Base-by-base conservation (phyloP, 2,113 vertebrate genomes). In the Pedionomus torquatus region DNA sequence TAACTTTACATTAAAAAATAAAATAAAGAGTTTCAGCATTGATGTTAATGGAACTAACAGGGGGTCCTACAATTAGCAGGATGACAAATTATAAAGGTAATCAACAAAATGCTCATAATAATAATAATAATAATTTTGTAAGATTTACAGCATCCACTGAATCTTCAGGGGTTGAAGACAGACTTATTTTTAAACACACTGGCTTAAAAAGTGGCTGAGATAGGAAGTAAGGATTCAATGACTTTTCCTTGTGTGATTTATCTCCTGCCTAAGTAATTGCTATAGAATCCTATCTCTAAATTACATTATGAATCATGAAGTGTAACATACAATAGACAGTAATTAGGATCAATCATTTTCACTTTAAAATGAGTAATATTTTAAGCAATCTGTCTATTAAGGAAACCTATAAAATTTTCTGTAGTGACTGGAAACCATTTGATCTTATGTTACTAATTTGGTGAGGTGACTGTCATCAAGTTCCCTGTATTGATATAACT, bases 321-420 rank as follows among this genome's bases (percentile, higher is more conserved):
- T 49, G 41, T 93, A 93, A 89, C 79, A 69, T 63, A 90, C 46
- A 81, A 66, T 13, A 83, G 86, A 83, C 91, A 83, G 10, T 65
- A 93, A 92, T 83, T 90, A 95, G n/a, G 44, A 87, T 72, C 71
- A 74, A 92, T 61, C 44, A 57, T 79, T 87, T 87, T 85, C 82
- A 80, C 57, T 31, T 61, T 77, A 70, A 77, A 92, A 74, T 87
- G 54, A 90, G 49, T 58, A 92, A 96, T 8, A 15, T 54, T 83
- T 94, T 80, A 80, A 92, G 72, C 76, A 90, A 88, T 46, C 57
- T 82, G 39, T 23, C 69, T 72, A 4, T 55, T 80, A 89, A 58
- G 43, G 54, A 80, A 90, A 88, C 41, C 63, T n/a, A 52, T 57
- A 83, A 71, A 51, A n/a, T 69, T 25, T 80, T 69, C 71, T 95